Evolutionary conservation across 1,140 invertebrate genomes (phyloP), one percentile per base, ranked within the genome.

Genomic region (Protaetia brevitarsis): DNA sequence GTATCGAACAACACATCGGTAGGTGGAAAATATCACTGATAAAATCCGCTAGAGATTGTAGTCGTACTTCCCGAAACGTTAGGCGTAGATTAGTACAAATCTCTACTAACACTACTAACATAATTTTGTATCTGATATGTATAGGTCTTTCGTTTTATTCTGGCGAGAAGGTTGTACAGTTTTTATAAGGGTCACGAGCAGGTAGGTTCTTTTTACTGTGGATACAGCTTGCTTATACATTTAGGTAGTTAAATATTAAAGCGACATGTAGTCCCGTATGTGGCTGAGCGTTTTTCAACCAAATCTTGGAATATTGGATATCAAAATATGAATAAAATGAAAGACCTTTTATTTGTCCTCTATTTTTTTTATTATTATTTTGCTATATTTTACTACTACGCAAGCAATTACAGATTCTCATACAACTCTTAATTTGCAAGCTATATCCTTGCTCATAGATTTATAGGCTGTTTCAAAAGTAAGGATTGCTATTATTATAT

Each of bases 1-100:
- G 88, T 59, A 84, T 89, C 76, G 88, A 90, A 74, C 88, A 88
- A 78, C 89, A 91, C 80, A 88, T 90, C 75, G 90, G 90, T 92
- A 71, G 86, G 86, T 82, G 71, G 30, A 67, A 23, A 11, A 11
- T 5, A 21, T 26, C 21, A 26, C 21, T 58, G 26, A 11, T 58
- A 26, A n/a, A n/a, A n/a, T n/a, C n/a, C n/a, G n/a, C 13, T 28
- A 58, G 21, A 16, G 28, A 28, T 16, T 27, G 23, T n/a, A 45
- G 23, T 19, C 8, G 1, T 45, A 45, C n/a, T n/a, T n/a, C n/a
- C n/a, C n/a, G n/a, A 45, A 19, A 34, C 0, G 8, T 51, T 51
- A 51, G 4, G 4, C 19, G 19, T 23, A 23, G 41, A 21, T 8
- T n/a, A 10, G 16, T 51, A 51, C 16, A 8, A 51, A 23, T 51